Evolutionary conservation across 2,888 invertebrate species (phyloP).

Genomic region (Caenorhabditis sinica): DNA sequence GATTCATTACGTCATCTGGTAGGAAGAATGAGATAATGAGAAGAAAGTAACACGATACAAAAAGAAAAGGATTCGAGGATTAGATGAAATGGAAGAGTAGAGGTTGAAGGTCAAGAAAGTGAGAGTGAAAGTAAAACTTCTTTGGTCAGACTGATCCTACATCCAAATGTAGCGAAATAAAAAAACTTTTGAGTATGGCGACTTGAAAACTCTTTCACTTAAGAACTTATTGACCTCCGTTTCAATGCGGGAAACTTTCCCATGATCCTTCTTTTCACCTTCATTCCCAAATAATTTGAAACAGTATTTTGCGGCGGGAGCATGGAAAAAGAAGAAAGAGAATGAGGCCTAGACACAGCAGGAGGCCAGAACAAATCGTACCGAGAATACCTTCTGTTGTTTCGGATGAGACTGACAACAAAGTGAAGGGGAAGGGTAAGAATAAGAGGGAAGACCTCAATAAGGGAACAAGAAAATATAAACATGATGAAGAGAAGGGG

Average conservation of each 20-base stretch:
- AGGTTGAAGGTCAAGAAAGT: neutral
- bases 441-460: too few relatives aligned
- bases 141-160: neutral
- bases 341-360: constrained; percentile 15
- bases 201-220: neutral
- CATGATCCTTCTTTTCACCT: constrained; percentile 22
- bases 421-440: too few relatives aligned
- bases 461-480: constrained; percentile 2
- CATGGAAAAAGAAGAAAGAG: neutral
- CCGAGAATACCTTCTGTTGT: constrained; percentile 36
- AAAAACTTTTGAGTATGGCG: too few relatives aligned
- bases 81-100: neutral
- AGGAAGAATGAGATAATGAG: neutral
- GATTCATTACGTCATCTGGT: constrained; percentile 51
- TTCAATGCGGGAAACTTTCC: constrained; percentile 33
- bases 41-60: constrained; percentile 37
- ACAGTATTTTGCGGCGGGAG: constrained; percentile 40
- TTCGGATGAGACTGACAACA: constrained; percentile 16
- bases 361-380: constrained; percentile 25
- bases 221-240: neutral
- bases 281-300: constrained; percentile 40
- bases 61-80: neutral
- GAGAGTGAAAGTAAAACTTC: constrained; percentile 5
- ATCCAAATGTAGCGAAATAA: neutral
- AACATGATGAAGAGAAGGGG: neutral